These are phyloP conservation scores for Bungarus multicinctus DNA, from an alignment of 2,113 vertebrate genomes.

Conservation along the genomic window DNA sequence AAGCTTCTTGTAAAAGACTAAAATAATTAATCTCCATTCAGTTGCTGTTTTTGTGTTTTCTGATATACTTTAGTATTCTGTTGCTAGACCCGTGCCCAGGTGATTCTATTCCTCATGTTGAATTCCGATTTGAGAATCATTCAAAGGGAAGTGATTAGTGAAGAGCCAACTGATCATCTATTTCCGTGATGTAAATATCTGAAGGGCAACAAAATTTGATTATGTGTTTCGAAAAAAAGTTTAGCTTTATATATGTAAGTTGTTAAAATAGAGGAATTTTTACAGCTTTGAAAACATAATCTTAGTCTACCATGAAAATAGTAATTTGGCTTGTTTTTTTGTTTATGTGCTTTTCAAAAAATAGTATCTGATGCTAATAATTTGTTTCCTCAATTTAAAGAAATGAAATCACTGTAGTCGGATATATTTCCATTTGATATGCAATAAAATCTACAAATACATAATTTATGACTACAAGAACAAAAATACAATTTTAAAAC, in stretches of 20 bases:
- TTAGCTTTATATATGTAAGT: neutral
- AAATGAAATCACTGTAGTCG: neutral
- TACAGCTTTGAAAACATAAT: neutral
- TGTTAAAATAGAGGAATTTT: slow-evolving; percentile 7
- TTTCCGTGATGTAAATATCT: neutral
- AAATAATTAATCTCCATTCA: neutral
- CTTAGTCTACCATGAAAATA: neutral
- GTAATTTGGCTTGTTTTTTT: neutral
- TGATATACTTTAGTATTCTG: neutral
- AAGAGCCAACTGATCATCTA: neutral
- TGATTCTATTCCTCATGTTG: neutral
- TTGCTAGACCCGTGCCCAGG: neutral
- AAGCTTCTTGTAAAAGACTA: neutral
- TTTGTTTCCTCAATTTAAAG: slow-evolving; percentile 8
- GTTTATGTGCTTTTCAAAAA: neutral
- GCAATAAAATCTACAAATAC: slow-evolving; percentile 1
- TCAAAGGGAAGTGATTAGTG: neutral
- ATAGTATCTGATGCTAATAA: rapidly evolving
- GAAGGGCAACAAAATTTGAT: neutral
- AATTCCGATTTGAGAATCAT: neutral
- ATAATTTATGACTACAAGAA: neutral
- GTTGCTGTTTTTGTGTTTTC: neutral
- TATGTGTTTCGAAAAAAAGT: neutral
- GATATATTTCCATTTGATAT: neutral
- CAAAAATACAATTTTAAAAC: neutral